Evolutionary conservation across 92 coral and sea anemone species (phyloP).

Genomic region (Epizoanthus illoricatus): DNA sequence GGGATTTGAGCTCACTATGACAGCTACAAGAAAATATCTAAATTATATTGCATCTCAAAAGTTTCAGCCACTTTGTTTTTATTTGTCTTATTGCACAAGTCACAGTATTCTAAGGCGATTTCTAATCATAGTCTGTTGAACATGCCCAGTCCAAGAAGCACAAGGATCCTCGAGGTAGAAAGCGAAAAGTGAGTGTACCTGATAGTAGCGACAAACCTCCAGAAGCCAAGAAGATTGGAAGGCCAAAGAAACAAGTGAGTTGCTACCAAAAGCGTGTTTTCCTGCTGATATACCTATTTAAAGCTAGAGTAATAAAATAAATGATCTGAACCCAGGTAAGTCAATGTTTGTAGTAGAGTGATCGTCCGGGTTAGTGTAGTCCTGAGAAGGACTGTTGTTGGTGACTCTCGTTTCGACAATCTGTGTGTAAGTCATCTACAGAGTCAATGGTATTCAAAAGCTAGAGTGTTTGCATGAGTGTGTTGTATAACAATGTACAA

Average conservation of each 20-base stretch:
- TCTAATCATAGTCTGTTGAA: constrained; percentile 22
- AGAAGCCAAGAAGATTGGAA: constrained; percentile 20
- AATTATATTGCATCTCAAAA: background rate
- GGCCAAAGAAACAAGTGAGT: constrained; percentile 22
- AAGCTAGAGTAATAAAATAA: too few species aligned
- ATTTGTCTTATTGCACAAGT: background rate
- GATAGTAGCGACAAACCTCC: background rate
- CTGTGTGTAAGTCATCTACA: too few species aligned
- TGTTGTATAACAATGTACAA: too few species aligned
- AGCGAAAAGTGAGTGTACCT: background rate
- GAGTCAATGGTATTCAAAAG: too few species aligned
- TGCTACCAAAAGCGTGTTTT: background rate
- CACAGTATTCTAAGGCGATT: constrained; percentile 1
- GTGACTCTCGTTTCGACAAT: too few species aligned
- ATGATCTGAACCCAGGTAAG: too few species aligned
- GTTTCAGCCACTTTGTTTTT: background rate
- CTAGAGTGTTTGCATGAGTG: too few species aligned
- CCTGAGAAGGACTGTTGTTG: too few species aligned
- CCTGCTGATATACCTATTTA: background rate
- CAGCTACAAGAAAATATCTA: background rate
- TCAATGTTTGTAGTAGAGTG: too few species aligned
- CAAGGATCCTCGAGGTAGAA: constrained; percentile 28
- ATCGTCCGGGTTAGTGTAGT: too few species aligned
- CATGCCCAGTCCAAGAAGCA: constrained; percentile 4
- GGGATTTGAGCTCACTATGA: background rate